Percentiles rank a stretch among this genome's conserved stretches.
These are phyloP conservation scores for Chaetodon trifascialis DNA, from an alignment of 2,113 vertebrate genomes.

Conservation along the genomic window DNA sequence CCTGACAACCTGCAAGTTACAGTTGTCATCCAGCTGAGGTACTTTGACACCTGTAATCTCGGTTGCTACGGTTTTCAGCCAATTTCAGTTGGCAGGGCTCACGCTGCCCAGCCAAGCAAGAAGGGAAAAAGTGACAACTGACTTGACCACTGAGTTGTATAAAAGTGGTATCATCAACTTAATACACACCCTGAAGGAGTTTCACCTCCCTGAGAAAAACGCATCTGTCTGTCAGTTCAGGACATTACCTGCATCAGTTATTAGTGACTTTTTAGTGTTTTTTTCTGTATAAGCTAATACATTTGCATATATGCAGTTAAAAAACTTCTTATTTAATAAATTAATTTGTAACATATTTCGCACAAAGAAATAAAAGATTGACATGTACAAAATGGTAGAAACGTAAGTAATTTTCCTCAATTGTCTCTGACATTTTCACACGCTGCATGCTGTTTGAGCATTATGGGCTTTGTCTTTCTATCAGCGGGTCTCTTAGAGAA, in stretches of 20 bases:
- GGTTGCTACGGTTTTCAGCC: conserved; percentile 49
- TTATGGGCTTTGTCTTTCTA: background rate
- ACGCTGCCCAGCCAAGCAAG: conserved; percentile 56
- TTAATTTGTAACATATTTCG: background rate
- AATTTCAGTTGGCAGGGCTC: conserved; percentile 60
- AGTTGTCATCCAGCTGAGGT: conserved; percentile 69
- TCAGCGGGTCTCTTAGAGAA: background rate
- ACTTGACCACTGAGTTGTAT: conserved; percentile 55
- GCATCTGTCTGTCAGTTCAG: conserved; percentile 18
- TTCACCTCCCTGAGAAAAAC: conserved; percentile 17
- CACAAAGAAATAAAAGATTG: background rate
- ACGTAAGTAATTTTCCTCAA: background rate
- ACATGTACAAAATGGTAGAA: background rate
- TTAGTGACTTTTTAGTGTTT: background rate
- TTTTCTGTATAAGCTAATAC: background rate
- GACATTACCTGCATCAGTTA: conserved; percentile 6
- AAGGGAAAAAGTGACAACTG: conserved; percentile 49
- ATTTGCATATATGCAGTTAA: background rate
- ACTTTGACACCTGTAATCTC: conserved; percentile 76
- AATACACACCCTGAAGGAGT: conserved; percentile 45
- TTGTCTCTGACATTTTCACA: no score
- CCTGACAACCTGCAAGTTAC: conserved; percentile 69
- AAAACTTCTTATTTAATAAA: background rate
- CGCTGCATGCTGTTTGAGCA: no score
- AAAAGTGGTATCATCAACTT: conserved; percentile 58